Conservation (phyloP, 2,113 vertebrate species). For the Apodemus sylvaticus region DNA sequence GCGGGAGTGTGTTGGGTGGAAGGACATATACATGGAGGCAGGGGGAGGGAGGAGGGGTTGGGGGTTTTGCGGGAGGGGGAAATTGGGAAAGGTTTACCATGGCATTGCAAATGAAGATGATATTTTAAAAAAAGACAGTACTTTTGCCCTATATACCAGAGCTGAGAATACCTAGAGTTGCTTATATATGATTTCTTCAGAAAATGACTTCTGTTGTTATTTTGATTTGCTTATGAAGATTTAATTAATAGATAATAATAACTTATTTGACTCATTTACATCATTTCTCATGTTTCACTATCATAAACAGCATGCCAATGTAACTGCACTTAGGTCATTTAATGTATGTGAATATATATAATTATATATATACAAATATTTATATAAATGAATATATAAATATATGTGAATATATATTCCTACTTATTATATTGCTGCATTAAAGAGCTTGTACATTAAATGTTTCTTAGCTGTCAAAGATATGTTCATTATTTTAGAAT, state of each 20-base stretch:
- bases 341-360: not conserved
- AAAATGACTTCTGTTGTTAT: constrained; percentile 13
- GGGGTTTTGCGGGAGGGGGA: too few relatives aligned
- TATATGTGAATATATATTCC: not conserved
- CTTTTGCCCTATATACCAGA: not conserved
- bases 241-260: not conserved
- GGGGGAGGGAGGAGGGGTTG: too few relatives aligned
- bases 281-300: not conserved
- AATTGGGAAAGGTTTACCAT: too few relatives aligned
- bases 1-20: too few relatives aligned
- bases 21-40: too few relatives aligned
- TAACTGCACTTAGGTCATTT: not conserved
- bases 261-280: not conserved
- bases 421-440: not conserved
- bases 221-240: not conserved
- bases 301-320: not conserved
- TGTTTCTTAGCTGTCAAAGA: not conserved
- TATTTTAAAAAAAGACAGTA: too few relatives aligned
- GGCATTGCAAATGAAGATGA: too few relatives aligned
- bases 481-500: constrained; percentile 8
- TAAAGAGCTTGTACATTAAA: not conserved
- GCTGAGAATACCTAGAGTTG: not conserved
- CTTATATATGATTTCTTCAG: not conserved
- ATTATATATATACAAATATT: not conserved
- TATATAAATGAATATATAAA: not conserved